A percentile compares a stretch with the other conserved stretches of the same genome.
phyloP scores from a whole-genome alignment of 2,113 vertebrate genomes.

The Lucifuga dentata region DNA sequence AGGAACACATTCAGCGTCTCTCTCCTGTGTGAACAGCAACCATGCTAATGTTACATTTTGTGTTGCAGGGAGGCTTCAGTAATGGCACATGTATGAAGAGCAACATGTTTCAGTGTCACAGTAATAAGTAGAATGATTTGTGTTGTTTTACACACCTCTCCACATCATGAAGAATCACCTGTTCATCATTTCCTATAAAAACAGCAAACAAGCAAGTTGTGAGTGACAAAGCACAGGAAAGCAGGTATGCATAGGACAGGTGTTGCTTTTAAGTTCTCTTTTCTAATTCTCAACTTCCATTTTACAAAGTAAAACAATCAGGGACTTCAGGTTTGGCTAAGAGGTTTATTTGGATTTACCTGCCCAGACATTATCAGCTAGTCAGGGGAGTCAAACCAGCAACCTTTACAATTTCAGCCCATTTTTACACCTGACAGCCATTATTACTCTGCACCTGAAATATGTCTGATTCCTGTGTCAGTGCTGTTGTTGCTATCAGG shows the following conservation, averaged over 20 bases:
- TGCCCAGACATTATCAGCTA: no score
- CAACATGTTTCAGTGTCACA: not conserved
- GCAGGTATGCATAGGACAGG: not conserved
- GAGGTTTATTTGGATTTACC: no score
- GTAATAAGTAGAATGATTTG: not conserved
- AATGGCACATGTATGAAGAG: not conserved
- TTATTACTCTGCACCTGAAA: no score
- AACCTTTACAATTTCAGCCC: no score
- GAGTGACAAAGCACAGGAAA: not conserved
- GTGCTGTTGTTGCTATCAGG: no score
- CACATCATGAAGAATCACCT: slow-evolving; percentile 98
- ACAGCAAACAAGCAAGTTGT: slow-evolving; percentile 29
- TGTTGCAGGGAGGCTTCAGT: accelerated
- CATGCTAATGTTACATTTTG: not conserved
- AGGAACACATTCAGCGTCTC: slow-evolving; percentile 97
- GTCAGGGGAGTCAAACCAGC: no score
- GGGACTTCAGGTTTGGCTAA: no score
- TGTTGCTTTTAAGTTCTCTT: no score
- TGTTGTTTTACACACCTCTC: slow-evolving; percentile 86
- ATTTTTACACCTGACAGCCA: no score
- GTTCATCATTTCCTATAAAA: slow-evolving; percentile 94
- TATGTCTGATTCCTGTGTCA: no score
- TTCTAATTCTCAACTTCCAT: no score
- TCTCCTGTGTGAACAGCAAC: slow-evolving; percentile 78
- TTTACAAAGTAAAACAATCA: no score